A percentile compares a stretch with the other conserved stretches of the same genome.
Evolutionary conservation across 2,797 vertebrate genomes (phyloP).

Genomic region (Chromis chromis): DNA sequence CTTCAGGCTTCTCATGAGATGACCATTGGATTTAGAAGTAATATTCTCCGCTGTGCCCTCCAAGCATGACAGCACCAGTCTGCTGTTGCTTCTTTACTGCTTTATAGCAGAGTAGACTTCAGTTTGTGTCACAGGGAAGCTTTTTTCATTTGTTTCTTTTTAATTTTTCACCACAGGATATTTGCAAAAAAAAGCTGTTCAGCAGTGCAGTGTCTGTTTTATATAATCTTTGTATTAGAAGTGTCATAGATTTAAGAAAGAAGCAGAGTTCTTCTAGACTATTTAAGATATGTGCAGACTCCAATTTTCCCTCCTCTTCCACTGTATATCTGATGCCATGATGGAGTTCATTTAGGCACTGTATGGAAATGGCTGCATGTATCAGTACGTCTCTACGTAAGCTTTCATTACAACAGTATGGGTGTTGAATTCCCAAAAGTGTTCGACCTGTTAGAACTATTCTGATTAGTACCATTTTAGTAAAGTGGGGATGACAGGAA

Average conservation of each 20-base stretch:
- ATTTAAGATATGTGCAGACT: slow-evolving; percentile 64
- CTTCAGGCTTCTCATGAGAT: slow-evolving; percentile 90
- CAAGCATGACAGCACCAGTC: slow-evolving; percentile 61
- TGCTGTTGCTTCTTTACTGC: slow-evolving; percentile 41
- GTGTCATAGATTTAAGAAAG: slow-evolving; percentile 75
- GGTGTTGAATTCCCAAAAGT: slow-evolving; percentile 60
- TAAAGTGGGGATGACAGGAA: slow-evolving; percentile 76
- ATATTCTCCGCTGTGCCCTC: slow-evolving; percentile 7
- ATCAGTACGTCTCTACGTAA: slow-evolving; percentile 75
- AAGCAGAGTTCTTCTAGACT: slow-evolving; percentile 61
- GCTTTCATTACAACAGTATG: slow-evolving; percentile 83
- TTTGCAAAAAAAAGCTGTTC: slow-evolving; percentile 83
- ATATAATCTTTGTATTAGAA: slow-evolving; percentile 84
- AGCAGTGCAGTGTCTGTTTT: slow-evolving; percentile 80
- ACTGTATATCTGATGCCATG: slow-evolving; percentile 55
- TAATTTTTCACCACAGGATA: slow-evolving; percentile 52
- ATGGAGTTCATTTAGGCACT: slow-evolving; percentile 63
- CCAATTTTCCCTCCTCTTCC: slow-evolving; percentile 42
- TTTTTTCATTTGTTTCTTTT: slow-evolving; percentile 27
- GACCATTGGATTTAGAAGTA: not conserved
- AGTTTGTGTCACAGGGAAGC: slow-evolving; percentile 43
- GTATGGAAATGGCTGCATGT: slow-evolving; percentile 74
- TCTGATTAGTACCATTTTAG: slow-evolving; percentile 56
- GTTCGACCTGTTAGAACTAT: slow-evolving; percentile 33
- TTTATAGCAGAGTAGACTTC: slow-evolving; percentile 52